A percentile compares a stretch with the other conserved stretches of the same genome.
Evolutionary conservation across 2,113 vertebrate species (phyloP).

Genomic region (Thryonomys swinderianus): DNA sequence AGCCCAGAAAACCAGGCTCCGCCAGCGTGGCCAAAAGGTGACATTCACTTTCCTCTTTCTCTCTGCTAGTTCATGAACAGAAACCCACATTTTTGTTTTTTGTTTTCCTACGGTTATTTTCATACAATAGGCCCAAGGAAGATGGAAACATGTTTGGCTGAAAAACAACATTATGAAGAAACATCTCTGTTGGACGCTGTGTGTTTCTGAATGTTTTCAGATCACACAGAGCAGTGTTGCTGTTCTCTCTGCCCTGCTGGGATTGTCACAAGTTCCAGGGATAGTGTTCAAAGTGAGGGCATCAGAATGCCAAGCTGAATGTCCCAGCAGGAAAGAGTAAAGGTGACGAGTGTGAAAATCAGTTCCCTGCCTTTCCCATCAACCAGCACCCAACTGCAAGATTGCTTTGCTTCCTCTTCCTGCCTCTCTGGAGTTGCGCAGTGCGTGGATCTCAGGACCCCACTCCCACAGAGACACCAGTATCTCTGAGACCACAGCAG

Average conservation of each 20-base stretch:
- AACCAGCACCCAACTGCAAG: neutral
- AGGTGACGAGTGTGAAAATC: neutral
- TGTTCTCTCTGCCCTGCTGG: neutral
- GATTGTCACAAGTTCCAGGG: neutral
- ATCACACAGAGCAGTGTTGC: neutral
- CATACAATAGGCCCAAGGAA: neutral
- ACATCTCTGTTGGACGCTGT: neutral
- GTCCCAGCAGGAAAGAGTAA: neutral
- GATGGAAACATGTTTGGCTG: neutral
- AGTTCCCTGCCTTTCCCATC: neutral
- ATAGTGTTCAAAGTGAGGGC: conserved; percentile 18
- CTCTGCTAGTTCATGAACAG: conserved; percentile 61
- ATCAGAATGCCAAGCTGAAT: neutral
- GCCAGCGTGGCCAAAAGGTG: conserved; percentile 68
- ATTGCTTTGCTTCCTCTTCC: neutral
- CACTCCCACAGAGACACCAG: neutral
- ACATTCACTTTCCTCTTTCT: conserved; percentile 71
- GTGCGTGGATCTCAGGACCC: neutral
- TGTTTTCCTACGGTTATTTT: conserved; percentile 22
- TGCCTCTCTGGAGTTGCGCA: no score
- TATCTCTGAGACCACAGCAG: neutral
- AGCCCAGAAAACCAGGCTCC: conserved; percentile 61
- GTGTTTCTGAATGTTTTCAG: neutral
- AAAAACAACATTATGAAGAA: neutral
- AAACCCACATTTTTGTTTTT: conserved; percentile 45